A percentile compares a stretch with the other conserved stretches of the same genome.
Conservation (phyloP, 2,888 invertebrate species). For the Phanerotoma sp. region DNA sequence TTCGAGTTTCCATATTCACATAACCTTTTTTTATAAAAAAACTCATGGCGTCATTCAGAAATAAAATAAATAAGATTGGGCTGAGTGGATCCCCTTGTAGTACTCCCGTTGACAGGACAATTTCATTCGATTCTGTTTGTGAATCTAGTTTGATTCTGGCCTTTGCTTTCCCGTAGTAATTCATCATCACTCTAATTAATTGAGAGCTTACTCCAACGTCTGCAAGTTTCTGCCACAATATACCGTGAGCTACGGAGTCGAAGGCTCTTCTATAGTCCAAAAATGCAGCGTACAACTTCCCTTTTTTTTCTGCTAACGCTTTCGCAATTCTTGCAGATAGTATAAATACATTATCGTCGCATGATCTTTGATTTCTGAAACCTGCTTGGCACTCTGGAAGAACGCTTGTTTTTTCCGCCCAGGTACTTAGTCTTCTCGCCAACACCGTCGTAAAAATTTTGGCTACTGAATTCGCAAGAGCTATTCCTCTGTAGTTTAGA, state of each 20-base stretch:
- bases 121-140: neutral
- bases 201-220: neutral
- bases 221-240: neutral
- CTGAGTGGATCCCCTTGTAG: constrained; percentile 5
- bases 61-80: constrained; percentile 7
- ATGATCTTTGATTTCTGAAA: constrained; percentile 18
- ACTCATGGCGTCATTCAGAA: neutral
- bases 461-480: constrained; percentile 37
- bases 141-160: neutral
- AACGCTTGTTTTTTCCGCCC: constrained; percentile 1
- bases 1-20: neutral
- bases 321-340: constrained; percentile 1
- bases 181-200: neutral
- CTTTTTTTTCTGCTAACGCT: neutral
- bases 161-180: neutral
- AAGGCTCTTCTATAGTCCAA: constrained; percentile 1
- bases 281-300: neutral
- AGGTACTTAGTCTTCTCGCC: neutral
- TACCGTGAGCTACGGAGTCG: constrained; percentile 3
- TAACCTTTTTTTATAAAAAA: neutral
- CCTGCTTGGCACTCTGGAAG: constrained; percentile 29
- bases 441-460: constrained; percentile 37
- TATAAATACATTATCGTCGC: constrained; percentile 27
- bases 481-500: constrained; percentile 38
- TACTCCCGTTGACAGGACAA: neutral